A percentile compares a stretch with the other conserved stretches of the same genome.
Conservation (phyloP, 2,113 vertebrate species). For the Alaudala cheleensis region DNA sequence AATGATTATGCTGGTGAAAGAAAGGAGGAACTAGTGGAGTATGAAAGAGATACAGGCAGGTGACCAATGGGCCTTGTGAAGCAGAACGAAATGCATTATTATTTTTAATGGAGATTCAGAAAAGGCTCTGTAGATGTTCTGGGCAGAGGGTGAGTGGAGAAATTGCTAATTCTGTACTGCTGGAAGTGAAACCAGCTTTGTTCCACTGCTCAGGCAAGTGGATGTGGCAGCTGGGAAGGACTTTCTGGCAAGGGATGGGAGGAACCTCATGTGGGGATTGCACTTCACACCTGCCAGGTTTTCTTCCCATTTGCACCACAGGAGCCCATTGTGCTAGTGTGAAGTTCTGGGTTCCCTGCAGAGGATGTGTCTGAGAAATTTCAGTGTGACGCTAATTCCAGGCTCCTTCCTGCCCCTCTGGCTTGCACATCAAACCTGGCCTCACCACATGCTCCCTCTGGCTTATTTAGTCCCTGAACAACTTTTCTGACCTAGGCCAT, state of each 20-base stretch:
- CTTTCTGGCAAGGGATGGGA: neutral
- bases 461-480: neutral
- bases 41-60: slow-evolving; percentile 49
- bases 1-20: slow-evolving; percentile 32
- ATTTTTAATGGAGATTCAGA: slow-evolving; percentile 68
- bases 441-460: neutral
- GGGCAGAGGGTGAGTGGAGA: neutral
- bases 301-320: neutral
- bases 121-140: neutral
- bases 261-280: neutral
- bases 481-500: neutral
- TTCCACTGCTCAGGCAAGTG: neutral
- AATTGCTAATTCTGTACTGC: slow-evolving; percentile 25
- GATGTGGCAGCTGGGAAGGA: neutral
- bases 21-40: slow-evolving; percentile 21
- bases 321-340: neutral
- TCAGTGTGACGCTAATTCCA: neutral
- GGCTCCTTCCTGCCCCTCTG: neutral
- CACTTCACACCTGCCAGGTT: neutral
- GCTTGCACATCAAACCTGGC: neutral
- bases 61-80: slow-evolving; percentile 47
- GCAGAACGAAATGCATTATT: slow-evolving; percentile 65
- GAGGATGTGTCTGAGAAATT: neutral
- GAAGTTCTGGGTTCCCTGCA: neutral
- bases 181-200: neutral